Evolutionary conservation across 23 tunicate species (phyloP).

Genomic region (Phallusia fumigata): DNA sequence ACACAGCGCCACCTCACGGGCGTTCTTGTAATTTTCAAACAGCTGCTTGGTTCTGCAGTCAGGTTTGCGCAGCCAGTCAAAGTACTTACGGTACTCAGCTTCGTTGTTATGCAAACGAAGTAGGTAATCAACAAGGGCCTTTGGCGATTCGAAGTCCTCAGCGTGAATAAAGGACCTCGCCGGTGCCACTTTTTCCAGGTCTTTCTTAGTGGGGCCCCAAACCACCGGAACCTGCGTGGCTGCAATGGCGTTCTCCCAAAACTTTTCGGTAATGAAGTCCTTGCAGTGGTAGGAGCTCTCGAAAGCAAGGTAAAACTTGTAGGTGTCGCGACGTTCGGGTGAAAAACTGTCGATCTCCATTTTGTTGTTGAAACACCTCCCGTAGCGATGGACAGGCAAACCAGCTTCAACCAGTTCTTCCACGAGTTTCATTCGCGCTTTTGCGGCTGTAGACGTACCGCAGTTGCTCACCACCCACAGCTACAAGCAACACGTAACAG

Average conservation of each 20-base stretch:
- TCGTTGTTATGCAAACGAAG: slow-evolving; percentile 16
- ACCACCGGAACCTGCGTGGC: slow-evolving; percentile 45
- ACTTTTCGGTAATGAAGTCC: slow-evolving; percentile 50
- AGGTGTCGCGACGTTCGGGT: neutral
- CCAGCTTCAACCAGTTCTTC: slow-evolving; percentile 52
- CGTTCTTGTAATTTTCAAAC: neutral
- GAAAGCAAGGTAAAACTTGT: slow-evolving; percentile 36
- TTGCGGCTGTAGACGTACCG: slow-evolving; percentile 34
- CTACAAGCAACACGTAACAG: neutral
- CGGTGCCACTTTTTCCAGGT: slow-evolving; percentile 58
- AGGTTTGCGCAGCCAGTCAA: slow-evolving; percentile 30
- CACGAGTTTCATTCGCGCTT: slow-evolving; percentile 42
- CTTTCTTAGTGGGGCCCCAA: slow-evolving; percentile 49
- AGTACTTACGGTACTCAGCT: slow-evolving; percentile 46
- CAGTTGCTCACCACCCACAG: slow-evolving; percentile 74
- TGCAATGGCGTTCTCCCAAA: slow-evolving; percentile 42
- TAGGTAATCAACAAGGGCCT: neutral
- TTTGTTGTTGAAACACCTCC: slow-evolving; percentile 39
- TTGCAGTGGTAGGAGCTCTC: slow-evolving; percentile 45
- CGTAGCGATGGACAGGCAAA: slow-evolving; percentile 54
- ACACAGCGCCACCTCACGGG: slow-evolving; percentile 14
- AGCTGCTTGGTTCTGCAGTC: neutral
- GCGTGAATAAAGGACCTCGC: slow-evolving; percentile 4
- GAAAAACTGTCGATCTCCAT: neutral
- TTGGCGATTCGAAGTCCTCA: neutral